phyloP scores from a whole-genome alignment of 2,113 vertebrate genomes.

The Candoia aspera region DNA sequence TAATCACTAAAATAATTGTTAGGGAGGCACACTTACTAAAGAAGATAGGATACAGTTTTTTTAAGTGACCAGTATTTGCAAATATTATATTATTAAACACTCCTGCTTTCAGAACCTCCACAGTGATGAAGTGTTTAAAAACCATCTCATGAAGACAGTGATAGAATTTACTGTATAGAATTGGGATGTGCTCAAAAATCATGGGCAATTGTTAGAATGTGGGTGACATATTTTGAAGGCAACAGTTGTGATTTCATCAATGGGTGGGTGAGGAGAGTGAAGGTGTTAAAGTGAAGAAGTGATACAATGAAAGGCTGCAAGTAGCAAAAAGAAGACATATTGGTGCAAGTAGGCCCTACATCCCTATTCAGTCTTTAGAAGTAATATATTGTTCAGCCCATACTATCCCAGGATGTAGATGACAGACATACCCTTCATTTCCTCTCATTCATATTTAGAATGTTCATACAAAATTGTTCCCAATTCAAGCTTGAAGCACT shows the following conservation, averaged over 20 bases:
- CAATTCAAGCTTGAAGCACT: not conserved
- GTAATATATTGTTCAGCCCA: no score
- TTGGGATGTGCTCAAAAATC: no score
- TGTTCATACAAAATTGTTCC: not conserved
- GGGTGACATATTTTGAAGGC: no score
- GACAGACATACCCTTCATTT: not conserved
- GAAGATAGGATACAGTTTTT: not conserved
- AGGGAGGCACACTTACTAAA: not conserved
- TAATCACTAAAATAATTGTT: not conserved
- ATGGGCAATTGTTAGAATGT: no score
- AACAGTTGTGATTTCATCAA: no score
- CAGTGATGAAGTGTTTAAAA: not conserved
- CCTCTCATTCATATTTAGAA: not conserved
- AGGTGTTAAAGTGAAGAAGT: no score
- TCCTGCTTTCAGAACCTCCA: not conserved
- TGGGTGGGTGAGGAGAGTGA: no score
- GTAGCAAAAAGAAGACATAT: no score
- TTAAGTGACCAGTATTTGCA: not conserved
- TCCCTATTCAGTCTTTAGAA: no score
- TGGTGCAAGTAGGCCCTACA: no score
- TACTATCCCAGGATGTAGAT: no score
- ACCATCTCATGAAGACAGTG: not conserved
- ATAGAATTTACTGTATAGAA: not conserved
- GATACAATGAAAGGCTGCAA: no score
- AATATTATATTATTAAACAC: not conserved